A percentile compares a stretch with the other conserved stretches of the same genome.
Evolutionary conservation across 2,113 vertebrate genomes (phyloP).

Genomic region (Rallus limicola): DNA sequence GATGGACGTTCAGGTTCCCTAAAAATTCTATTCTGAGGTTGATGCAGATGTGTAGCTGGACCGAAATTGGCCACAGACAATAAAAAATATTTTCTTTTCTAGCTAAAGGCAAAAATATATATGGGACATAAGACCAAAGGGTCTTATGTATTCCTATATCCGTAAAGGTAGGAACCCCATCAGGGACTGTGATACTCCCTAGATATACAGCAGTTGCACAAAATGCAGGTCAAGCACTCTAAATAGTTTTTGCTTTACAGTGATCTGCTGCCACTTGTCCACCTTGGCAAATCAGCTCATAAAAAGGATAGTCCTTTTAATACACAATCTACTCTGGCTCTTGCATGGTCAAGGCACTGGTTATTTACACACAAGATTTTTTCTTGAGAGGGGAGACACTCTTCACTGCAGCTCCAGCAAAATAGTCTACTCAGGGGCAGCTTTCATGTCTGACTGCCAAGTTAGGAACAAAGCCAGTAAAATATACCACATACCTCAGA

Average conservation of each 20-base stretch:
- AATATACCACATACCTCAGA: constrained; percentile 59
- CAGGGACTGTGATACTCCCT: background rate
- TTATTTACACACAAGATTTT: constrained; percentile 3
- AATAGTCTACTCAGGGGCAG: constrained; percentile 62
- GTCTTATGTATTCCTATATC: background rate
- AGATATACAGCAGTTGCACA: background rate
- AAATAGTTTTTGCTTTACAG: background rate
- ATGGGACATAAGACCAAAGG: background rate
- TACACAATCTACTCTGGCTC: background rate
- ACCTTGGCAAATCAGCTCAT: background rate
- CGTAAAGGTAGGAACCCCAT: background rate
- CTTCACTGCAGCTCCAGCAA: constrained; percentile 32
- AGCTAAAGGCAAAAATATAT: background rate
- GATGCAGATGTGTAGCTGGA: background rate
- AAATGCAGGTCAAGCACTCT: background rate
- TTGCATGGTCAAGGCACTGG: background rate
- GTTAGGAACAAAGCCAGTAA: constrained; percentile 40
- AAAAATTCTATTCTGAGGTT: background rate
- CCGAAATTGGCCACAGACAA: background rate
- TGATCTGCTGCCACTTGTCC: background rate
- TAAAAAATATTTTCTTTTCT: background rate
- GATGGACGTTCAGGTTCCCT: fast-evolving
- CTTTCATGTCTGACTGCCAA: constrained; percentile 45
- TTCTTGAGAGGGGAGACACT: background rate
- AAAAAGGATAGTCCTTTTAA: background rate